Evolutionary conservation across 2,888 invertebrate species (phyloP), one percentile per base, ranked within the genome.

Genomic region (Vanessa cardui): DNA sequence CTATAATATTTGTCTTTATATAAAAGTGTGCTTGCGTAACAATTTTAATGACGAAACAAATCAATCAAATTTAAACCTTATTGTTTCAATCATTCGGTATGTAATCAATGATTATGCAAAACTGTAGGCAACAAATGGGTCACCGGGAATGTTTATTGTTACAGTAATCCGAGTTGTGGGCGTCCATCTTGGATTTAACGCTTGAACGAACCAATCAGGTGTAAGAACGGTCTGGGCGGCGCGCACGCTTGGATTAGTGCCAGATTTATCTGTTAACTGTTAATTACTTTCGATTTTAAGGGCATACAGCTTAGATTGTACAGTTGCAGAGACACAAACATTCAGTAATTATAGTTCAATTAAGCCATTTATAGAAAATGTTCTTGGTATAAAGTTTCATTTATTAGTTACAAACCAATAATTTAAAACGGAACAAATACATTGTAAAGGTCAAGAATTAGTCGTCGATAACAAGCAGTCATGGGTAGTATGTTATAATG

Each of bases 131-230:
- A 58, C 69, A 80, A 81, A 85, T 88, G 81, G 87, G 87, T 86
- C 86, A 83, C 76, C 74, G 61, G 71, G 75, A 75, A 73, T 76
- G 73, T 74, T 76, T 76, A 76, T 74, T 76, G 80, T 76, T 74
- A 39, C 76, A 69, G 88, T 86, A 89, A 89, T 80, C 72, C 68
- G 86, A 88, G 82, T 78, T 73, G 79, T 76, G 80, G 85, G 85
- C 89, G 83, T 80, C 89, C 89, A 90, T 89, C 78, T 89, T 89
- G 85, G 80, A 81, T 80, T 83, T 84, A 56, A 78, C 82, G 73
- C 76, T 62, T 77, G 76, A 72, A 74, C 77, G 73, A 78, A 79
- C 91, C 90, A 90, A 91, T 90, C 77, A 77, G 75, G 73, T 66
- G 52, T 64, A 58, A 72, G 69, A 54, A 73, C 69, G 61, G 68